phyloP scores from a whole-genome alignment of 2,888 invertebrate species.

The Emesis furor region DNA sequence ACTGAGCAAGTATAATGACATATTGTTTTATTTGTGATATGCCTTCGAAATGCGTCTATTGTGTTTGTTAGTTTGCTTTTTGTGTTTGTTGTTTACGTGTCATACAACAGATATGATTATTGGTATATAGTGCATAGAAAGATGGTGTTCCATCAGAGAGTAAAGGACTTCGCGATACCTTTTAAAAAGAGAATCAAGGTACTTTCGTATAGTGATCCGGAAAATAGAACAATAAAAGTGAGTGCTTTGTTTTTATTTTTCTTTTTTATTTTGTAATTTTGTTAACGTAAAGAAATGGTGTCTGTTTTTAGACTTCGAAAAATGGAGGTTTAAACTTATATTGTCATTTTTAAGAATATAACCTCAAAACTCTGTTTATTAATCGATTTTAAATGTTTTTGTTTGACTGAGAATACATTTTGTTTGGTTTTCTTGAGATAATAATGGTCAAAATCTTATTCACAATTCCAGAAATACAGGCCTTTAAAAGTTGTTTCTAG shows the following conservation, averaged over 20 bases:
- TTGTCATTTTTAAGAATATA: no score
- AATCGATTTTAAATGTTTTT: no score
- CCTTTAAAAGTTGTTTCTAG: no score
- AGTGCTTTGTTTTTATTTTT: slow-evolving; percentile 24
- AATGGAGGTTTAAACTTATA: no score
- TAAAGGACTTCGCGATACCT: slow-evolving; percentile 89
- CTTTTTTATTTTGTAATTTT: not conserved
- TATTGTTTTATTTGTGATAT: slow-evolving; percentile 43
- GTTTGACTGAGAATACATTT: no score
- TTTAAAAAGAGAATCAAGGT: slow-evolving; percentile 88
- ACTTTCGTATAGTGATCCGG: slow-evolving; percentile 85
- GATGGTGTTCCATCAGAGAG: slow-evolving; percentile 89
- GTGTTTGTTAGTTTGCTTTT: slow-evolving; percentile 77
- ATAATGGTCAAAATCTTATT: no score
- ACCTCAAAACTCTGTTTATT: no score
- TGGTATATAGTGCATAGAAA: slow-evolving; percentile 88
- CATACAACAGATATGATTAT: slow-evolving; percentile 86
- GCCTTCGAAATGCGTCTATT: slow-evolving; percentile 83
- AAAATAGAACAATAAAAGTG: slow-evolving; percentile 87
- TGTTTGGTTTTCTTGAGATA: no score
- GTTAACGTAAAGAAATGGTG: no score
- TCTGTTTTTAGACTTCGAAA: no score
- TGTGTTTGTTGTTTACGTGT: slow-evolving; percentile 78
- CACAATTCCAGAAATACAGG: no score
- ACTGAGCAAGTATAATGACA: slow-evolving; percentile 70